These are phyloP conservation scores for Cancer borealis DNA, from an alignment of 2,888 invertebrate genomes.

Conservation along the genomic window DNA sequence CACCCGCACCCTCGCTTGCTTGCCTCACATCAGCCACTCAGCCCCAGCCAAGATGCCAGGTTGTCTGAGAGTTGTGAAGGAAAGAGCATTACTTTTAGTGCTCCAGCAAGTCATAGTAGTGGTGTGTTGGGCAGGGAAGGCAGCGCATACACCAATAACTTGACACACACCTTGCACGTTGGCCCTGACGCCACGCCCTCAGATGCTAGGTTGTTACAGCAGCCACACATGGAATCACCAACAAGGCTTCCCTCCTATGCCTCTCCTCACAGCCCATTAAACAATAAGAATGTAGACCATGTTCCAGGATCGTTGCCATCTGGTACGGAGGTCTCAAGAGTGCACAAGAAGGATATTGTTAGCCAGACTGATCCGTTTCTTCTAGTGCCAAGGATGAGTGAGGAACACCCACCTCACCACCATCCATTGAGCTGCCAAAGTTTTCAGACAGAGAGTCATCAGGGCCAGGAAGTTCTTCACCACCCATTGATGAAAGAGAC, in stretches of 20 bases:
- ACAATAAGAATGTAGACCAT: not conserved
- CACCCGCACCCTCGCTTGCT: not conserved
- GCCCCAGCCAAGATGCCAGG: not conserved
- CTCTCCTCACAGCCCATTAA: conserved; percentile 2
- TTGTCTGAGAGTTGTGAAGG: not conserved
- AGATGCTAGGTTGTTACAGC: not conserved
- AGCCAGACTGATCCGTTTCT: conserved; percentile 54
- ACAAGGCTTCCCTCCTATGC: not conserved
- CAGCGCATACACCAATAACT: not conserved
- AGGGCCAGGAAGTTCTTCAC: conserved; percentile 30
- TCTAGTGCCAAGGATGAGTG: conserved; percentile 15
- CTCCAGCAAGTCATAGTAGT: not conserved
- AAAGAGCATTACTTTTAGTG: not conserved
- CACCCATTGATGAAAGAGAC: conserved; percentile 73
- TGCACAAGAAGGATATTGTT: conserved; percentile 34
- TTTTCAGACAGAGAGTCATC: conserved; percentile 26
- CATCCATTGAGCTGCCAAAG: not conserved
- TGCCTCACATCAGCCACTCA: not conserved
- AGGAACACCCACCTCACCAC: not conserved
- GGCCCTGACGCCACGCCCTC: not conserved
- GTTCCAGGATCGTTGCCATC: too few relatives aligned
- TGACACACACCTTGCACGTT: not conserved
- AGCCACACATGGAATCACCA: not conserved
- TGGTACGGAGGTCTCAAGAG: not conserved
- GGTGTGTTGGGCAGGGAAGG: not conserved